Conservation (phyloP, 2,888 invertebrate species). For the Parnassius apollo region DNA sequence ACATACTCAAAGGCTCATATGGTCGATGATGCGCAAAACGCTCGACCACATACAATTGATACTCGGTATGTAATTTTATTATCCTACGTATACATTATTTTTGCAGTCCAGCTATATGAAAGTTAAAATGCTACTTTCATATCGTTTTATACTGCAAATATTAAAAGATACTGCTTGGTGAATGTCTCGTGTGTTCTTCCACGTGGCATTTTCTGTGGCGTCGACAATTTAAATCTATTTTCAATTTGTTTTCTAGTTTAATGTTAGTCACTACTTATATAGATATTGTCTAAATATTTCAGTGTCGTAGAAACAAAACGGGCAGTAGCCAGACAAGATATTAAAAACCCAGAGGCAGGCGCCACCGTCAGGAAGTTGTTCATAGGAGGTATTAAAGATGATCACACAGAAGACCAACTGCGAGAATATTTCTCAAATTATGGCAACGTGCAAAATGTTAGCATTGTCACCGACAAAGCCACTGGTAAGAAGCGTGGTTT, state of each 20-base stretch:
- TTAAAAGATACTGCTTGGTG: conserved; percentile 65
- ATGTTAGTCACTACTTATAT: no score
- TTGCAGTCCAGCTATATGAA: conserved; percentile 75
- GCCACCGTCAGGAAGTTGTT: conserved; percentile 97
- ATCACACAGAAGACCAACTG: conserved; percentile 94
- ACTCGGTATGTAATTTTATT: conserved; percentile 81
- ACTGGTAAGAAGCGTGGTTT: conserved; percentile 97
- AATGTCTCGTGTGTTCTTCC: conserved; percentile 57
- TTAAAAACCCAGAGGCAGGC: conserved; percentile 95
- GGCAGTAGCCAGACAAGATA: conserved; percentile 96
- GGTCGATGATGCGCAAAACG: conserved; percentile 97
- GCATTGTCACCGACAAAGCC: conserved; percentile 95
- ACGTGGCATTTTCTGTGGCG: conserved; percentile 75
- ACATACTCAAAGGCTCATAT: conserved; percentile 96
- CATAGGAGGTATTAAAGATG: conserved; percentile 96
- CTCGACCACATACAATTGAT: conserved; percentile 95
- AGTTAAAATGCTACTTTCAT: conserved; percentile 53
- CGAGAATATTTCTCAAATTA: conserved; percentile 91
- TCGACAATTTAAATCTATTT: conserved; percentile 44
- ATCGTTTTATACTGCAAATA: conserved; percentile 75
- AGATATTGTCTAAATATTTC: background rate
- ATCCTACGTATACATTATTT: background rate
- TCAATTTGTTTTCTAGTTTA: background rate
- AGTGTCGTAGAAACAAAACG: conserved; percentile 98
- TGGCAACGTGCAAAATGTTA: conserved; percentile 91